Evolutionary conservation across 2,113 vertebrate genomes (phyloP).

Genomic region (Ursus arctos): DNA sequence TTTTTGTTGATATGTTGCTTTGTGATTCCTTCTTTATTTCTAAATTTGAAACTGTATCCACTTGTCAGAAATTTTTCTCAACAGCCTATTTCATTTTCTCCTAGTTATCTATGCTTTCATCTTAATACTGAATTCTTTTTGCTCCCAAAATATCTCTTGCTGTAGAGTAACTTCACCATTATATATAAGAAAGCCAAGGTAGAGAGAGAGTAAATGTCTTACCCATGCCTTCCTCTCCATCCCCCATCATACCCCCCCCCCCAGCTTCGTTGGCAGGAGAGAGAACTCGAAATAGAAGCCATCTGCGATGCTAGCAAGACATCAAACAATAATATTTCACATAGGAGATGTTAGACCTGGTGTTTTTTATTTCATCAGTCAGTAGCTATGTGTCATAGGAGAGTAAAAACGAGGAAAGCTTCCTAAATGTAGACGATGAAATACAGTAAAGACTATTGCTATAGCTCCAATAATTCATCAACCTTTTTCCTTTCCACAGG

Average conservation of each 20-base stretch:
- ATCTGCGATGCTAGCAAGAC: neutral
- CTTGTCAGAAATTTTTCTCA: slow-evolving; percentile 70
- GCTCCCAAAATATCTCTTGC: neutral
- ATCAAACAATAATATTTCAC: neutral
- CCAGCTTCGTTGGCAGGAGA: neutral
- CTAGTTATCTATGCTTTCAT: slow-evolving; percentile 64
- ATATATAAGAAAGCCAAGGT: neutral
- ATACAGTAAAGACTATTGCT: neutral
- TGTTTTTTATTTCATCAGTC: neutral
- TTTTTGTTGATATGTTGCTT: slow-evolving; percentile 76
- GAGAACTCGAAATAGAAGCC: neutral
- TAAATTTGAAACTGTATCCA: slow-evolving; percentile 75
- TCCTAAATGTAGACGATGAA: neutral
- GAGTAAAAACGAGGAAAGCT: neutral
- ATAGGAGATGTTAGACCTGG: neutral
- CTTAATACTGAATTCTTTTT: slow-evolving; percentile 50
- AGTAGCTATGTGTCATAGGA: neutral
- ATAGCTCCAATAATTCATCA: neutral
- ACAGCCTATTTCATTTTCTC: slow-evolving; percentile 39
- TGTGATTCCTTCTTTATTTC: slow-evolving; percentile 75
- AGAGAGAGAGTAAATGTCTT: neutral
- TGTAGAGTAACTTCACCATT: neutral
- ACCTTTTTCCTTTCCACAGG: neutral
- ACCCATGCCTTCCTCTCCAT: accelerated
- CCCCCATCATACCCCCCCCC: accelerated